These are phyloP conservation scores for Pogoniulus pusillus DNA, from an alignment of 2,797 vertebrate genomes.

Conservation along the genomic window DNA sequence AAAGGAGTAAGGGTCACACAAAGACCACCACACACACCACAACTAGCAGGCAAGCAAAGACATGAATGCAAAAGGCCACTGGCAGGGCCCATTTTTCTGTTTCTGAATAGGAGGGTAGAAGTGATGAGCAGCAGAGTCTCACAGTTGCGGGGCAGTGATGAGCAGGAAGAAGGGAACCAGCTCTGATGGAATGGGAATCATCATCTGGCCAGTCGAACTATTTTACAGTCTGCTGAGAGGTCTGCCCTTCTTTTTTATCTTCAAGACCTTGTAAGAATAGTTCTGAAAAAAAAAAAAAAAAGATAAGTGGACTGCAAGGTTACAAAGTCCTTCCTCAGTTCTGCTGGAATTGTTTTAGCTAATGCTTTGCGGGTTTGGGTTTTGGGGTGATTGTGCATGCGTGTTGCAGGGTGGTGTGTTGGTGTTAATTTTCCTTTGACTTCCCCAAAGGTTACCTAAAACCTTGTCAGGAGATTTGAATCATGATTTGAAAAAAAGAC, in stretches of 20 bases:
- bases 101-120: conserved; percentile 11
- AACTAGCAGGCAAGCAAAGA: conserved; percentile 17
- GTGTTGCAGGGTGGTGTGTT: rapidly evolving
- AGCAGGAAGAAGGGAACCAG: conserved; percentile 31
- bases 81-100: conserved; percentile 12
- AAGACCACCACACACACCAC: not conserved
- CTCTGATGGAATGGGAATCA: not conserved
- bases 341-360: not conserved
- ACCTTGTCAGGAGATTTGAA: conserved; percentile 26
- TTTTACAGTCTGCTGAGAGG: not conserved
- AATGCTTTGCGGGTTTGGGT: not conserved
- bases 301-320: not conserved
- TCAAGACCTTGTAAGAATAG: not conserved
- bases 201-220: not conserved
- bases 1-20: conserved; percentile 18
- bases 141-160: not conserved
- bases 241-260: not conserved
- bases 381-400: not conserved
- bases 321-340: not conserved
- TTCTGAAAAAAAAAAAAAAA: not conserved
- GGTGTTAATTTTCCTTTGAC: conserved; percentile 14
- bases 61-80: conserved; percentile 25
- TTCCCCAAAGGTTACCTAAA: conserved; percentile 40
- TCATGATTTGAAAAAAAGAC: conserved; percentile 6
- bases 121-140: conserved; percentile 34